These are phyloP conservation scores for Chionomys nivalis DNA, from an alignment of 2,113 vertebrate species.

Conservation along the genomic window DNA sequence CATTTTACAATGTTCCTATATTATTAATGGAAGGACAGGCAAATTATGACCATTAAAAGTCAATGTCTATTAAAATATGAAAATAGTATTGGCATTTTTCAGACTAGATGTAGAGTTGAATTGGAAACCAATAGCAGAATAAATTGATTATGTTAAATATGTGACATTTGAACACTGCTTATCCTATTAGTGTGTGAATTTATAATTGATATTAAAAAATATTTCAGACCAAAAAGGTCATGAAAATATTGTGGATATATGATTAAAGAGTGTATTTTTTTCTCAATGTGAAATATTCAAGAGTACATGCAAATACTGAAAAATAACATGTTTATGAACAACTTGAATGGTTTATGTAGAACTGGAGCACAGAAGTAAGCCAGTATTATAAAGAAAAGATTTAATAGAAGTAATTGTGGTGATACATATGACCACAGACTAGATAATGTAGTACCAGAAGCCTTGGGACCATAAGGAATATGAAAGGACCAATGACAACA, in stretches of 20 bases:
- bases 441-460: not conserved
- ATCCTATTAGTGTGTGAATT: not conserved
- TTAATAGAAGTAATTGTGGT: not conserved
- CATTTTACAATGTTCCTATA: not conserved
- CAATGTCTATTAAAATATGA: not conserved
- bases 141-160: not conserved
- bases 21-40: not conserved
- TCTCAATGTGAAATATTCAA: not conserved
- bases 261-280: not conserved
- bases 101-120: not conserved
- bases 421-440: not conserved
- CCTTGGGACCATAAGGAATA: not conserved
- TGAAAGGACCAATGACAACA: not conserved
- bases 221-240: not conserved
- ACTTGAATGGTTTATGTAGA: not conserved
- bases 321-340: not conserved
- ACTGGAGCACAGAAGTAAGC: not conserved
- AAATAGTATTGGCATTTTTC: not conserved
- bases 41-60: not conserved
- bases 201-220: not conserved
- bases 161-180: not conserved
- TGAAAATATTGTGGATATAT: not conserved
- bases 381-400: not conserved
- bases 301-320: not conserved
- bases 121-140: not conserved